Percentiles rank a stretch among this genome's conserved stretches.
These are phyloP conservation scores for Ariopsis seemanni DNA, from an alignment of 2,113 vertebrate species.

Conservation along the genomic window DNA sequence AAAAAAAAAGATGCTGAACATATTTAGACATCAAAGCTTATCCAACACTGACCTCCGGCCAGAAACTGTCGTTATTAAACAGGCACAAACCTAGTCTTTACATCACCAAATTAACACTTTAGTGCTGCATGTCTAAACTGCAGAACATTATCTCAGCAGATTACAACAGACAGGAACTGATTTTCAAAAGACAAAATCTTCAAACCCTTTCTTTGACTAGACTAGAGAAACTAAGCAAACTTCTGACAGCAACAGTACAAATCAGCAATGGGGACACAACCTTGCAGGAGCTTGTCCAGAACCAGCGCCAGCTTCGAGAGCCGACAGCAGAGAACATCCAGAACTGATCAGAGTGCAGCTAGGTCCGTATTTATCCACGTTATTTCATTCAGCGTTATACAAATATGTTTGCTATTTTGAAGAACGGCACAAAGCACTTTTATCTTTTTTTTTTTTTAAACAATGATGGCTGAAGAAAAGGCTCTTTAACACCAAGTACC, in stretches of 20 bases:
- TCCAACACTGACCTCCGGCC: slow-evolving; percentile 43
- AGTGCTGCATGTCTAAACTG: slow-evolving; percentile 38
- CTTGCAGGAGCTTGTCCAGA: background rate
- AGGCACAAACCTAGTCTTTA: slow-evolving; percentile 31
- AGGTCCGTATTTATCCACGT: background rate
- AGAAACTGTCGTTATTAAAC: slow-evolving; percentile 27
- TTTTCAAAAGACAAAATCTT: slow-evolving; percentile 6
- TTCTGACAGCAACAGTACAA: background rate
- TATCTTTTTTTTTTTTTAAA: background rate
- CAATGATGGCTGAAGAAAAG: background rate
- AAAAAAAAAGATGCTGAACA: slow-evolving; percentile 30
- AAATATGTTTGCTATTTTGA: slow-evolving; percentile 4
- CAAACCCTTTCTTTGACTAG: background rate
- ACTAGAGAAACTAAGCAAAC: background rate
- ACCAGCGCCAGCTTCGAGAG: slow-evolving; percentile 9
- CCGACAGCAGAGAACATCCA: background rate
- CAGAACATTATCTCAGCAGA: slow-evolving; percentile 11
- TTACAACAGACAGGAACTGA: slow-evolving; percentile 6
- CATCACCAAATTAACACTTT: background rate
- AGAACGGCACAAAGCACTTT: background rate
- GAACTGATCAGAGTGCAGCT: slow-evolving; percentile 1
- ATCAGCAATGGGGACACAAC: background rate
- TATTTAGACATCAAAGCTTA: slow-evolving; percentile 35
- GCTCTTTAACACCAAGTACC: background rate
- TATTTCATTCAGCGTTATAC: slow-evolving; percentile 12